Evolutionary conservation across 2,888 invertebrate genomes (phyloP).

Genomic region (Abscondita cerata): DNA sequence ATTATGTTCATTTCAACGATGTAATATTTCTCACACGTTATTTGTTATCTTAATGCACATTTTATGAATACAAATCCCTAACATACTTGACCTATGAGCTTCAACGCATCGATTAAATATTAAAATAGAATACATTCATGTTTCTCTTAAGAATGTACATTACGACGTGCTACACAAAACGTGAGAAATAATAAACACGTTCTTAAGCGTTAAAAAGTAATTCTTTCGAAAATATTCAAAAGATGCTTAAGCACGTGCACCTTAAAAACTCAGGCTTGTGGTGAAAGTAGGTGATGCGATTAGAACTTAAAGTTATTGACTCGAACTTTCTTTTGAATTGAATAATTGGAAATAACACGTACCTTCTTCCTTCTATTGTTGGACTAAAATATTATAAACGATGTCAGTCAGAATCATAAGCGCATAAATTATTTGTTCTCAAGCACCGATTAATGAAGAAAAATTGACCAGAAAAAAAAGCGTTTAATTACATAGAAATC

Average conservation of each 20-base stretch:
- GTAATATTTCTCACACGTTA: too few relatives aligned
- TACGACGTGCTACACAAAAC: too few relatives aligned
- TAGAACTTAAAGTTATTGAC: slow-evolving; percentile 21
- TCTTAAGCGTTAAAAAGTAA: too few relatives aligned
- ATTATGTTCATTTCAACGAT: too few relatives aligned
- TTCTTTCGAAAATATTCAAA: background rate
- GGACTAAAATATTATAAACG: background rate
- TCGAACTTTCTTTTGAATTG: slow-evolving; percentile 22
- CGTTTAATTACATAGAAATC: background rate
- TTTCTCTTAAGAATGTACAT: too few relatives aligned
- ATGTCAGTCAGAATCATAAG: background rate
- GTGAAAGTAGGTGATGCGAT: slow-evolving; percentile 29
- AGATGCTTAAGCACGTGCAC: slow-evolving; percentile 8
- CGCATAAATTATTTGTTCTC: background rate
- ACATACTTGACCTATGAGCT: too few relatives aligned
- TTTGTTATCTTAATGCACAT: too few relatives aligned
- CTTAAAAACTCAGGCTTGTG: background rate
- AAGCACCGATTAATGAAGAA: background rate
- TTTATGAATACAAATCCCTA: too few relatives aligned
- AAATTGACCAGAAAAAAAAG: background rate
- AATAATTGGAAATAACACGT: slow-evolving; percentile 8
- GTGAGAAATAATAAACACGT: too few relatives aligned
- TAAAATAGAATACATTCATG: too few relatives aligned
- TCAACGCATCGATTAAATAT: too few relatives aligned
- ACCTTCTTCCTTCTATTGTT: slow-evolving; percentile 1